Evolutionary conservation across 1,140 invertebrate species (phyloP).

Genomic region (Xylocopa sonorina): DNA sequence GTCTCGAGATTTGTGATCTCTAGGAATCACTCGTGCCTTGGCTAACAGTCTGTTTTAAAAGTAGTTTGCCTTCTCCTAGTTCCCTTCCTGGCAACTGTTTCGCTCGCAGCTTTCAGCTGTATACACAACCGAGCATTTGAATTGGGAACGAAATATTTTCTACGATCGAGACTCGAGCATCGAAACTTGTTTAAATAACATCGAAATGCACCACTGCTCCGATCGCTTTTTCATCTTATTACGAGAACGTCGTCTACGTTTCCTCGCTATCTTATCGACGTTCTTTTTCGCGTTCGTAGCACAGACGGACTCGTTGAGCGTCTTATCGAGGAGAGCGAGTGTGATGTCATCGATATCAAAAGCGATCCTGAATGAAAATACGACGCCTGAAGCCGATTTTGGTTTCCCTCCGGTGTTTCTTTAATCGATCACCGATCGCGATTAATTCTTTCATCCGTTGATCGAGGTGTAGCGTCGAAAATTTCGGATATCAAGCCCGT

Average conservation of each 20-base stretch:
- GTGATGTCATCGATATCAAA: conserved; percentile 27
- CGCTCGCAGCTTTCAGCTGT: no score
- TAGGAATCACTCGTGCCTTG: conserved; percentile 7
- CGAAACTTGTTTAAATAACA: no score
- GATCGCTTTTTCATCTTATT: not conserved
- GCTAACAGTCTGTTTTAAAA: not conserved
- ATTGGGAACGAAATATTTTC: not conserved
- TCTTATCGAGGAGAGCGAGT: conserved; percentile 22
- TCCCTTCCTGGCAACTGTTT: not conserved
- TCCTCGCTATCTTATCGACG: conserved; percentile 57
- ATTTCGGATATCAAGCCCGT: no score
- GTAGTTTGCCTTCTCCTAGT: not conserved
- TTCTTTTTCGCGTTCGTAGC: conserved; percentile 4
- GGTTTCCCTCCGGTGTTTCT: no score
- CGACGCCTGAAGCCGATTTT: not conserved
- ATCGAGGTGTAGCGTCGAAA: not conserved
- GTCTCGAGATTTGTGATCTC: conserved; percentile 32
- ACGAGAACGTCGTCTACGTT: conserved; percentile 40
- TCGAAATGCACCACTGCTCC: not conserved
- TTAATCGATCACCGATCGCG: no score
- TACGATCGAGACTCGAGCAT: no score
- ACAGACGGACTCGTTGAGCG: not conserved
- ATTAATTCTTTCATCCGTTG: not conserved
- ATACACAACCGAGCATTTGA: not conserved
- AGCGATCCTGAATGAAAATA: not conserved